Evolutionary conservation across 2,888 invertebrate species (phyloP), one percentile per base, ranked within the genome.

Genomic region (Synergus umbraculus): DNA sequence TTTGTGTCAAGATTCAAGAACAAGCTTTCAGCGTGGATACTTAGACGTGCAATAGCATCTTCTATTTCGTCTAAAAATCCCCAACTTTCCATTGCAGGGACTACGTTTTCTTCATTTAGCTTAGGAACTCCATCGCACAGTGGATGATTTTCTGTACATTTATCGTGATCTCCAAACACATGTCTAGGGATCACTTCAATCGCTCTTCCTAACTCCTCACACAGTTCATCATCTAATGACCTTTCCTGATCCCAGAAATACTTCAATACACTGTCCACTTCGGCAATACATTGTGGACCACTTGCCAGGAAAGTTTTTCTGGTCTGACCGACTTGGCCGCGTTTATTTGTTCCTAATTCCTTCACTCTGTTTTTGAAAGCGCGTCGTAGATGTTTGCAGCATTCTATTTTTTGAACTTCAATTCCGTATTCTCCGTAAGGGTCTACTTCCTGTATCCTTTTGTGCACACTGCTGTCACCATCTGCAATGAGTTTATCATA

Each of bases 401-500:
- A 79, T 22, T 76, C 60, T 43, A 76, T 43, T 66, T 79, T 67
- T 13, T 41, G 8, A 0, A 76, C 54, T 1, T 43, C 0, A 12
- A 76, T 13, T 15, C 41, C 41, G 49, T 79, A 54, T 4, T 73
- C 65, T 4, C 9, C 8, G 15, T 78, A 78, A 13, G 76, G 76
- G 0, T 73, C 64, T 2, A 13, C 4, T 22, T 76, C 44, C 10
- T 3, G 0, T 41, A 78, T 44, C 2, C 37, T 29, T 4, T 44
- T 76, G 15, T 77, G 43, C 1, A 77, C 58, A 46, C 77, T 80
- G 43, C 79, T 80, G 22, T 73, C 73, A 0, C 77, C 65, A 54
- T 80, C 77, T 4, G 81, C 79, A 10, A 84, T 65, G 0, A 82
- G 13, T 8, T 37, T 67, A 49, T 41, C 73, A 49, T 83, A 82